Base-by-base conservation (phyloP, 2,113 vertebrate species). In the Oryzias woworae region DNA sequence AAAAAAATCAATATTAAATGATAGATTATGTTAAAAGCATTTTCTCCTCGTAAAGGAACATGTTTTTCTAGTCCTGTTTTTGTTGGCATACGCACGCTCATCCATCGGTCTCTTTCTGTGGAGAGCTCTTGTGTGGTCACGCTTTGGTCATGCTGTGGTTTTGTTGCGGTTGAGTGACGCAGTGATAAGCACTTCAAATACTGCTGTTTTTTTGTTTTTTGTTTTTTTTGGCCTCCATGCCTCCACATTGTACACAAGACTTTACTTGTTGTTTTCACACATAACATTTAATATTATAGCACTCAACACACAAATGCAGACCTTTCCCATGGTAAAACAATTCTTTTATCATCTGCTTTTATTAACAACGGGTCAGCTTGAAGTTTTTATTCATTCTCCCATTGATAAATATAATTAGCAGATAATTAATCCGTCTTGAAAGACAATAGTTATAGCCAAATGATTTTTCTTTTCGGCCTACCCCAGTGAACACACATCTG, bases 371-470 rank as follows among this genome's bases (percentile, higher is more conserved):
- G 48, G 53, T 53, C 47, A 53, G n/a, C 62, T 76, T 74, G 53
- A 79, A 73, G 53, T 57, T 22, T 62, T 80, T 52, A 80, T 85
- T 77, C 73, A 85, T 83, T 79, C 58, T 67, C 49, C 67, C 55
- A 66, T 88, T 77, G 65, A 67, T 50, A 54, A 64, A 66, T 77
- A 80, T 53, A 54, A 67, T 55, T 67, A 67, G 8, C 48, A 10
- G 50, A 62, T 81, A 69, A 88, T 85, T 75, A 67, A 75, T 84
- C 42, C 66, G 78, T 55, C 68, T 67, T 80, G 45, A 73, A 66
- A 59, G 72, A 84, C 66, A 62, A 57, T 57, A 73, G 52, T 61
- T 69, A 18, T 18, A 54, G 53, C 70, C 71, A 75, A 56, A 81
- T 65, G 75, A 81, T 75, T 75, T 73, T 66, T 77, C 77, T 75